These are phyloP conservation scores for Uromys caudimaculatus DNA, from an alignment of 2,797 vertebrate genomes.

Conservation along the genomic window DNA sequence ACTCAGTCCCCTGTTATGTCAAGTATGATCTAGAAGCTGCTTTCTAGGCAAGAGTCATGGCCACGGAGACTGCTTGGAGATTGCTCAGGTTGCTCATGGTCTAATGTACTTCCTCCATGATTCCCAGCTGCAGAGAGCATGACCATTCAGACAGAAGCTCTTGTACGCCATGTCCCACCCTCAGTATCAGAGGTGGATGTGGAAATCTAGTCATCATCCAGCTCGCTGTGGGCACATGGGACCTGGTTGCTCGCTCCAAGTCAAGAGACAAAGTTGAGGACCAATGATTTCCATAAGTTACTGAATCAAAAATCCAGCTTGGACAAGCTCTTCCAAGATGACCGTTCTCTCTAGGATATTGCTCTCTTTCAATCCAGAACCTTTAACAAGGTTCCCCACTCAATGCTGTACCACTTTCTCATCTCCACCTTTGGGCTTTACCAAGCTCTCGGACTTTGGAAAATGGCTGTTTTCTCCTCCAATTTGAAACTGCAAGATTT, in stretches of 20 bases:
- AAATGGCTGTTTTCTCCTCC: not conserved
- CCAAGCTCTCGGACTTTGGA: not conserved
- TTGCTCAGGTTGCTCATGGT: accelerated
- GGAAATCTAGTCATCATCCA: not conserved
- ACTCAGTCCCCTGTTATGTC: not conserved
- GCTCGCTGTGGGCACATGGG: not conserved
- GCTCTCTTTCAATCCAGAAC: not conserved
- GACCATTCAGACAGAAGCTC: not conserved
- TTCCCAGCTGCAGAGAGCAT: not conserved
- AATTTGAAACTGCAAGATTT: not conserved
- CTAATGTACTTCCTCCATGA: not conserved
- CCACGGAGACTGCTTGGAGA: not conserved
- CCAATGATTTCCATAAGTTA: not conserved
- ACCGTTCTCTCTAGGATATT: not conserved
- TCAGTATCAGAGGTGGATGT: not conserved
- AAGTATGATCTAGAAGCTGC: not conserved
- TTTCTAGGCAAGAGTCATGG: not conserved
- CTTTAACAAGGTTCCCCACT: not conserved
- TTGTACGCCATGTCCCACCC: accelerated
- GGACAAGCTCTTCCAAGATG: not conserved
- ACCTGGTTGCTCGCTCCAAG: not conserved
- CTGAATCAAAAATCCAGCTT: not conserved
- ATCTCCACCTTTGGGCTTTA: not conserved
- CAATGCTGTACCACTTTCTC: not conserved
- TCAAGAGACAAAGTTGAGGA: too few relatives aligned